Conservation (phyloP, 2,113 vertebrate genomes). For the Serinus canaria region DNA sequence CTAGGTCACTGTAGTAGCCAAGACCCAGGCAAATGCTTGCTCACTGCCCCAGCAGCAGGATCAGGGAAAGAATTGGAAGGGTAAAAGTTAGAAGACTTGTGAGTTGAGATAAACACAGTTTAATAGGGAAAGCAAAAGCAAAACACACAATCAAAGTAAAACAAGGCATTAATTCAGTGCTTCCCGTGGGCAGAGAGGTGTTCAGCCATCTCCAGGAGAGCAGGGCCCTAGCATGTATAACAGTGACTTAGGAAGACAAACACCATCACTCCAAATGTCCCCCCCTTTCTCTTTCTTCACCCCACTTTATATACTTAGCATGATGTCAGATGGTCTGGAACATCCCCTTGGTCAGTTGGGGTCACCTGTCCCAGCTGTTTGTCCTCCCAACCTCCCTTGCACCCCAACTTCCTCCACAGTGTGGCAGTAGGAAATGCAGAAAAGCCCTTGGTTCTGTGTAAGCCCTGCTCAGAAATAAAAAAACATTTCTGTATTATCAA, state of each 20-base stretch:
- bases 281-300: background rate
- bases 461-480: background rate
- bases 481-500: background rate
- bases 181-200: background rate
- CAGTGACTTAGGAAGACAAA: background rate
- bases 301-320: background rate
- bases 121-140: background rate
- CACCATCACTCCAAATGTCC: too few relatives aligned
- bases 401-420: fast-evolving
- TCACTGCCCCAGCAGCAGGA: background rate
- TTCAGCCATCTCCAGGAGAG: background rate
- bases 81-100: background rate
- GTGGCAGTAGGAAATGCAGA: background rate
- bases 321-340: background rate
- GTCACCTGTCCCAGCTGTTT: background rate
- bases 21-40: background rate
- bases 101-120: background rate
- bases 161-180: background rate
- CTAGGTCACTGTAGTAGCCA: background rate
- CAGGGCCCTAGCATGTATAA: fast-evolving
- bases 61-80: fast-evolving
- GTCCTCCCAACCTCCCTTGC: fast-evolving
- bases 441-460: background rate
- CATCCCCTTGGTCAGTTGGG: background rate
- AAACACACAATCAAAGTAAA: background rate